Conservation (phyloP, 2,113 vertebrate species). For the Naja naja region DNA sequence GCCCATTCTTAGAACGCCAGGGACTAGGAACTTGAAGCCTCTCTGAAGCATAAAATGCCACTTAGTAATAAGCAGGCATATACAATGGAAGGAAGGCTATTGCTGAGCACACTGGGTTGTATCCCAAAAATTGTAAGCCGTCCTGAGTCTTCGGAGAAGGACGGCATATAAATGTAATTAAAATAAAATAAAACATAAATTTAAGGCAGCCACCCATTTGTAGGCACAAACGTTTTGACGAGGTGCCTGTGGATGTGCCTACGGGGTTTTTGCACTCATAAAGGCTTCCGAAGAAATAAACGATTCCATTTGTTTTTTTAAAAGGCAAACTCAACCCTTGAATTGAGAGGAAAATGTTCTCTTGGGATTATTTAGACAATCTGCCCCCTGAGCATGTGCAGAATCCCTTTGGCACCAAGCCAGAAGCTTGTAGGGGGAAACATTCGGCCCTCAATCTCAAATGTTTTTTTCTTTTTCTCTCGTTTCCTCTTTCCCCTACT, state of each 20-base stretch:
- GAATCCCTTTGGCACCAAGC: not conserved
- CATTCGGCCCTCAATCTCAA: not conserved
- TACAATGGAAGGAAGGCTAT: no score
- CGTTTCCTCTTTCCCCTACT: not conserved
- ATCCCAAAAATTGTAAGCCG: no score
- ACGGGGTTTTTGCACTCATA: no score
- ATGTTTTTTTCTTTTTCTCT: not conserved
- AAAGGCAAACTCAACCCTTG: not conserved
- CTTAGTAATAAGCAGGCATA: no score
- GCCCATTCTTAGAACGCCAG: not conserved
- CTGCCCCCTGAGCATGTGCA: not conserved
- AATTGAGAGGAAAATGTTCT: not conserved
- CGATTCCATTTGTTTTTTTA: not conserved
- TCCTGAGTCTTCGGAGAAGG: no score
- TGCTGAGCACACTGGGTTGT: no score
- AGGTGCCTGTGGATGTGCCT: no score
- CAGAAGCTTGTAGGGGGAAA: not conserved
- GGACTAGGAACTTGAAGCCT: not conserved
- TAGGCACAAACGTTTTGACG: not conserved
- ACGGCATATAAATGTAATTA: no score
- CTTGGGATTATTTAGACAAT: not conserved
- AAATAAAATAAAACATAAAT: no score
- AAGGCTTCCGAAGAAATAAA: not conserved
- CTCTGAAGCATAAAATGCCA: no score
- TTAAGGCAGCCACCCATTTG: not conserved